Evolutionary conservation across 1,140 invertebrate genomes (phyloP), one percentile per base, ranked within the genome.

Genomic region (Drosophila funebris): DNA sequence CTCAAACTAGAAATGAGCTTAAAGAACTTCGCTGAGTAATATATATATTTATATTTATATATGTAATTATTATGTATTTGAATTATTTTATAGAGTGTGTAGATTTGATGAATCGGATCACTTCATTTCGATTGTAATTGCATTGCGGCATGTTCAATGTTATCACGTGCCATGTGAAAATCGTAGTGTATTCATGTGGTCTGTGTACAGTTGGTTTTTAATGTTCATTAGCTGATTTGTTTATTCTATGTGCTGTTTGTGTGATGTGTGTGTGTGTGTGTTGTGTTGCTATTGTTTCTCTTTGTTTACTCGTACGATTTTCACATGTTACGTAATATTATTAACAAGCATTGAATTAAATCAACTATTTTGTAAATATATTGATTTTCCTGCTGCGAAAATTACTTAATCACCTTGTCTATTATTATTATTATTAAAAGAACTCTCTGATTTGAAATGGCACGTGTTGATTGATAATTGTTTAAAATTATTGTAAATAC

Each of bases 231-330:
- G 66, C 64, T 52, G 66, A 69, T 69, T 56, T 71, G 68, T 64
- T 54, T 70, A 48, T 57, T 64, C 50, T 64, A 46, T 50, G 43
- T 43, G 13, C 27, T 8, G 18, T 20, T 31, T 14, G 52, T 9
- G n/a, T 2, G 9, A 13, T 24, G 0, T 44, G 0, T 16, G 3
- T 36, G 1, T 16, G 6, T 53, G 14, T 46, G 4, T 29, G 4
- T 56, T n/a, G n/a, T n/a, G n/a, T n/a, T n/a, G n/a, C n/a, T n/a
- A n/a, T n/a, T n/a, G n/a, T n/a, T n/a, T 44, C 5, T 44, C 43
- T 14, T n/a, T 53, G 57, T 79, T 29, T 7, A 61, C 60, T 18
- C 46, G 29, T 80, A 85, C 81, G 81, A 80, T 85, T 85, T 85
- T 76, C 41, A 74, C 57, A 77, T 58, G 53, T 44, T 41, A 18